A percentile compares a stretch with the other conserved stretches of the same genome.
Conservation (phyloP, 2,797 vertebrate genomes). For the Hemibagrus guttatus region DNA sequence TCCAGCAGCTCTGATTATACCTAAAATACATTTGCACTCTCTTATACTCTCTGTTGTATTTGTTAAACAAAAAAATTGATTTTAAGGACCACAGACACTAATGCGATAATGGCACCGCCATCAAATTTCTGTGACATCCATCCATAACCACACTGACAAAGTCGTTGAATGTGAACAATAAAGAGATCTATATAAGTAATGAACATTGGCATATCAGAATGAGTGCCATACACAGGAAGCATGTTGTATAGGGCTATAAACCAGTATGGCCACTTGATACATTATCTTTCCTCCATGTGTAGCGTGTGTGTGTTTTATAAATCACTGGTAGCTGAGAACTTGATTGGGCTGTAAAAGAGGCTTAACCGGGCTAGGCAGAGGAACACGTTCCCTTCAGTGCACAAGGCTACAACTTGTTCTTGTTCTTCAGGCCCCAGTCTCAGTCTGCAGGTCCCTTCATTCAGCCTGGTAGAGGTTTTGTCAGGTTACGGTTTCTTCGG, state of each 20-base stretch:
- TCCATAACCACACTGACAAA: not conserved
- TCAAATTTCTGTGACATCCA: not conserved
- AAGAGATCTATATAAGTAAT: not conserved
- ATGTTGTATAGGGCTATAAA: conserved; percentile 2
- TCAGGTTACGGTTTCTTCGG: conserved; percentile 5
- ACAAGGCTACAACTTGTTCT: conserved; percentile 34
- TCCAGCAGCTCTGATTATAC: not conserved
- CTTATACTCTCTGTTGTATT: too few species aligned
- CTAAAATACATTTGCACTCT: too few species aligned
- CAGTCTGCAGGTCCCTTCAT: conserved; percentile 34
- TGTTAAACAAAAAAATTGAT: not conserved
- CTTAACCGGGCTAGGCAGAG: conserved; percentile 54
- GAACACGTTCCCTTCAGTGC: conserved; percentile 38
- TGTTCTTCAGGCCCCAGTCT: conserved; percentile 51
- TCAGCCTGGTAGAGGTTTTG: not conserved
- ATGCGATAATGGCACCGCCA: not conserved
- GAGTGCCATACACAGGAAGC: not conserved
- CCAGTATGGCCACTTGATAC: conserved; percentile 29
- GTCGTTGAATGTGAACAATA: not conserved
- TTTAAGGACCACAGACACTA: not conserved
- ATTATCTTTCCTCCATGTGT: conserved; percentile 16
- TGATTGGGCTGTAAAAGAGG: conserved; percentile 59
- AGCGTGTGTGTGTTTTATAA: conserved; percentile 45
- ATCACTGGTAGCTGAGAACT: conserved; percentile 54
- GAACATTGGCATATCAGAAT: not conserved